Conservation (phyloP, 1,140 invertebrate species). For the Limonius californicus region DNA sequence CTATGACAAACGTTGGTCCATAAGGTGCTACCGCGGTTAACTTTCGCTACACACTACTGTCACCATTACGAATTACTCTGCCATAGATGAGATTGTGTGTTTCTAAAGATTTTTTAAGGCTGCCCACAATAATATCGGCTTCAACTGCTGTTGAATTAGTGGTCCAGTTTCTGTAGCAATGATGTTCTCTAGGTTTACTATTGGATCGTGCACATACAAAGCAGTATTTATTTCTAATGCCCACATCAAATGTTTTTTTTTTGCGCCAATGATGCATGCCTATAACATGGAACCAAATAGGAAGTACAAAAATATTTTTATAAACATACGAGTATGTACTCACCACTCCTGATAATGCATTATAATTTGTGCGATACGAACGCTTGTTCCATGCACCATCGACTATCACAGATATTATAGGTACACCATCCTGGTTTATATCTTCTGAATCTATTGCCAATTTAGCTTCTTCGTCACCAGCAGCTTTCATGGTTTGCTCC, state of each 20-base stretch:
- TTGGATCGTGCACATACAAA: background rate
- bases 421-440: slow-evolving; percentile 35
- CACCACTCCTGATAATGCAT: too few relatives aligned
- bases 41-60: too few relatives aligned
- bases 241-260: slow-evolving; percentile 14
- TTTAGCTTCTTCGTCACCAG: background rate
- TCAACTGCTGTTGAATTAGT: background rate
- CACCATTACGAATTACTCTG: background rate
- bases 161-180: background rate
- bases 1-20: too few relatives aligned
- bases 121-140: background rate
- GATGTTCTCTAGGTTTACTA: background rate
- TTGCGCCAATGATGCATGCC: slow-evolving; percentile 38
- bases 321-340: too few relatives aligned
- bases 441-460: background rate
- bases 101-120: background rate
- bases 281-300: too few relatives aligned
- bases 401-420: too few relatives aligned
- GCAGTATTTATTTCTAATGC: slow-evolving; percentile 9
- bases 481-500: background rate
- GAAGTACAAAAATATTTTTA: slow-evolving; percentile 41
- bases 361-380: too few relatives aligned
- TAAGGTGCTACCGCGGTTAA: too few relatives aligned
- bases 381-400: too few relatives aligned
- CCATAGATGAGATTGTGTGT: background rate